A percentile compares a stretch with the other conserved stretches of the same genome.
Conservation (phyloP, 1,140 invertebrate species). For the Cydia amplana region DNA sequence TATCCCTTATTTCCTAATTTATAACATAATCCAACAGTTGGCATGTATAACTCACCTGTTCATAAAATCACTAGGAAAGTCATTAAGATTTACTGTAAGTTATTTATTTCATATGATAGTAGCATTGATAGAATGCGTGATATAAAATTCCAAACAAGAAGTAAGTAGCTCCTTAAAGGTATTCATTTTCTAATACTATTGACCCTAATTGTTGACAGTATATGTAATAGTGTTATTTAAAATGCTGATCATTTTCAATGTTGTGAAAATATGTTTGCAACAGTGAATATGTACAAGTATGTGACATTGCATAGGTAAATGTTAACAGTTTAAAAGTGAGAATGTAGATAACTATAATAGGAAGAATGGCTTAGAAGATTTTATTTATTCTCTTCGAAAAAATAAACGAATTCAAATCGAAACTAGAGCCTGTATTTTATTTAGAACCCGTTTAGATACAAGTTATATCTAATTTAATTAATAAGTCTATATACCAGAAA, state of each 20-base stretch:
- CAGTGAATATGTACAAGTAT: conserved; percentile 52
- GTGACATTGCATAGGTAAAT: conserved; percentile 31
- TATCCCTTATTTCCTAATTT: neutral
- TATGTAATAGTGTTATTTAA: conserved; percentile 32
- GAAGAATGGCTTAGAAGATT: conserved; percentile 40
- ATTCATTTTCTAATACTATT: conserved; percentile 9
- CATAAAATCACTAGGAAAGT: conserved; percentile 27
- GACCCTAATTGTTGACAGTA: conserved; percentile 19
- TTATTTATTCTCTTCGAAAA: conserved; percentile 73
- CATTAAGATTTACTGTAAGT: conserved; percentile 53
- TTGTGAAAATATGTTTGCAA: conserved; percentile 69
- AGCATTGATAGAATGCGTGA: conserved; percentile 36
- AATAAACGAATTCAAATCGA: conserved; percentile 50
- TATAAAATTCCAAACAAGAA: conserved; percentile 36
- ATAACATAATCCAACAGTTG: neutral
- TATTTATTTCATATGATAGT: conserved; percentile 65
- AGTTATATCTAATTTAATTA: neutral
- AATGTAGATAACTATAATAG: conserved; percentile 40
- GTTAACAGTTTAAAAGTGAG: conserved; percentile 45
- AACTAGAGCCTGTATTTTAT: conserved; percentile 34
- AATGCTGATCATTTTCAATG: conserved; percentile 54
- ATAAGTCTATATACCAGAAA: neutral
- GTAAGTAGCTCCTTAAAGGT: conserved; percentile 11
- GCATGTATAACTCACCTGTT: neutral
- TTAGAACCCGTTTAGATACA: conserved; percentile 15